These are phyloP conservation scores for Melanophora roralis DNA, from an alignment of 2,888 invertebrate genomes.

Conservation along the genomic window DNA sequence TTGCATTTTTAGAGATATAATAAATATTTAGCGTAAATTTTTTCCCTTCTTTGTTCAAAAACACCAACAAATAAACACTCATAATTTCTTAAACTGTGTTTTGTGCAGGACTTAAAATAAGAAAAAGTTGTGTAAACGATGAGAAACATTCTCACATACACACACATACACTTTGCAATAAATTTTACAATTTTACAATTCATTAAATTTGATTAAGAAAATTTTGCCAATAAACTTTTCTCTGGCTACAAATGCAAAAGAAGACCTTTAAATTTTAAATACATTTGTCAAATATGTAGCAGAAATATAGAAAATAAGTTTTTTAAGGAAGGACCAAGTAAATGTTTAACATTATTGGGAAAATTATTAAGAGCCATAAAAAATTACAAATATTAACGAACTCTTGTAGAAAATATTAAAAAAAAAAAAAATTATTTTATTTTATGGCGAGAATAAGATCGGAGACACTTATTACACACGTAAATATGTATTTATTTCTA, in stretches of 20 bases:
- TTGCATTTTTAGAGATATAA: not conserved
- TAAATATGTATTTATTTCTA: not conserved
- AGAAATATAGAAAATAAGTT: constrained; percentile 3
- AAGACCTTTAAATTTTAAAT: constrained; percentile 30
- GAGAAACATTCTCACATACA: not conserved
- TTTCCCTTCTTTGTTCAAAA: constrained; percentile 16
- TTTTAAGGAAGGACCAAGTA: constrained; percentile 32
- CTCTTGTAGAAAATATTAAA: constrained; percentile 10
- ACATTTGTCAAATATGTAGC: constrained; percentile 25
- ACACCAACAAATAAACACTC: constrained; percentile 26
- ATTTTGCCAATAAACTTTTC: constrained; percentile 65
- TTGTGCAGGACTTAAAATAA: constrained; percentile 31
- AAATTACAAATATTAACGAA: constrained; percentile 28
- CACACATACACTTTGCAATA: constrained; percentile 44
- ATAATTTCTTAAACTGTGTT: constrained; percentile 43
- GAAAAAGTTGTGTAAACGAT: too few species aligned
- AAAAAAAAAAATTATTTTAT: constrained; percentile 6
- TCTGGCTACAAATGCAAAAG: constrained; percentile 19
- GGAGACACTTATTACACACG: not conserved
- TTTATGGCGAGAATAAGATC: not conserved
- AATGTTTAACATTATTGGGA: constrained; percentile 36
- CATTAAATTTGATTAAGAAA: constrained; percentile 66
- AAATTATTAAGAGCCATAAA: constrained; percentile 34
- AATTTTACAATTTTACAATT: constrained; percentile 64
- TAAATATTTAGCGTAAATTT: constrained; percentile 15